phyloP scores from a whole-genome alignment of 2,113 vertebrate genomes.

The Mus pahari region DNA sequence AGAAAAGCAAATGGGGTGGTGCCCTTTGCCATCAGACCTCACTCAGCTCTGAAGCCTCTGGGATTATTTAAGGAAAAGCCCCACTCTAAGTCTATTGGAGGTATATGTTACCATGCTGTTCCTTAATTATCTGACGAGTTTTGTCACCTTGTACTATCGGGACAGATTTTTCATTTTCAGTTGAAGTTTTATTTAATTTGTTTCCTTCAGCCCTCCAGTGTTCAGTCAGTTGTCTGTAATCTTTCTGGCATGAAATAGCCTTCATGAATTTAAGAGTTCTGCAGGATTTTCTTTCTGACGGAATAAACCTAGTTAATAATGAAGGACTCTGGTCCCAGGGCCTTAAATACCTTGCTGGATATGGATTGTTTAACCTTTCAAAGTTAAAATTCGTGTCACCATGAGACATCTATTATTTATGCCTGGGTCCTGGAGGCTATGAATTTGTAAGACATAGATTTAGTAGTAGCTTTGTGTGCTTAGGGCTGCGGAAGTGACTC shows the following conservation, averaged over 20 bases:
- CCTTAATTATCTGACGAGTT: neutral
- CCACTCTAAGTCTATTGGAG: neutral
- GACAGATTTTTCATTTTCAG: neutral
- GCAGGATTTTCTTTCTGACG: slow-evolving; percentile 79
- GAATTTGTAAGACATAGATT: neutral
- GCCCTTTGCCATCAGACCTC: neutral
- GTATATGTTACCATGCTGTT: neutral
- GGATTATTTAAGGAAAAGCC: neutral
- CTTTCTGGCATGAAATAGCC: slow-evolving; percentile 19
- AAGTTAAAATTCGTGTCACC: slow-evolving; percentile 56
- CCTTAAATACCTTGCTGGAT: slow-evolving; percentile 62
- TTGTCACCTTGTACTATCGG: neutral
- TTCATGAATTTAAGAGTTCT: neutral
- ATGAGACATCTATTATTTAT: neutral
- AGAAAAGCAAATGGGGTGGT: neutral
- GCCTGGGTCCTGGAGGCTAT: neutral
- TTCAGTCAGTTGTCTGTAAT: slow-evolving; percentile 51
- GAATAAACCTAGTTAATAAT: slow-evolving; percentile 84
- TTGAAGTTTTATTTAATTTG: slow-evolving; percentile 22
- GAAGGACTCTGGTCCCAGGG: slow-evolving; percentile 79
- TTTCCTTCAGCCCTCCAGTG: slow-evolving; percentile 40
- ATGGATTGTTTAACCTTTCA: slow-evolving; percentile 68
- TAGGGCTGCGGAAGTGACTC: neutral
- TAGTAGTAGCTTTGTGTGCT: neutral
- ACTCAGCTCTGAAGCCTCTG: neutral